Evolutionary conservation across 1,140 invertebrate species (phyloP), one percentile per base, ranked within the genome.

Genomic region (Maconellicoccus hirsutus): DNA sequence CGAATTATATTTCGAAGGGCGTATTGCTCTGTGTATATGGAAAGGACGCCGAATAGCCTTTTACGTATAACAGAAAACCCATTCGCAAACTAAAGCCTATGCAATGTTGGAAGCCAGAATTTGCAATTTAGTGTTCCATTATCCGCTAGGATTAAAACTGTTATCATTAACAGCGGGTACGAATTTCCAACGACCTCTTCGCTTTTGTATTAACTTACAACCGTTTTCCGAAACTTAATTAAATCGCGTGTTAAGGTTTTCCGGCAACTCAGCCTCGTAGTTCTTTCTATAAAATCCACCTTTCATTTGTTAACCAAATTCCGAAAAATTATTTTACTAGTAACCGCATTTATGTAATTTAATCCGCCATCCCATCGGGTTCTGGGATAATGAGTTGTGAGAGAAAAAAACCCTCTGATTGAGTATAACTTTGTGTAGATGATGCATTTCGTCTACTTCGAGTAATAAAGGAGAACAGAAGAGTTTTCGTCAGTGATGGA

Each of bases 1-100:
- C 61, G 61, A 66, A 66, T 66, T 66, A 66, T 66, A 66, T 66
- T 66, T 66, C 61, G 61, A 66, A 66, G 61, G 61, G 61, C n/a
- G 42, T 52, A 19, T 33, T 19, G 42, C 42, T 19, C 42, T 19
- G 16, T 19, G 42, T 52, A 52, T 4, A 52, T 19, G 42, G 42
- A 52, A 52, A 52, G 42, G 42, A 52, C 42, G 42, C 42, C 2
- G 12, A 19, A 52, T 52, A 52, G 42, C 42, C 42, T 52, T 52
- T 52, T 52, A 52, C 42, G 12, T 33, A 33, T 33, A 33, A 33
- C 29, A 33, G 29, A 33, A 33, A 33, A 33, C 29, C 29, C 29
- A 33, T 33, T 33, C 42, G 42, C 42, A 19, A 14, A 52, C n/a
- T 26, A 66, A 19, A 59, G 52, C 52, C 61, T 22, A 66, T 66